Evolutionary conservation across 1,140 invertebrate species (phyloP), one percentile per base, ranked within the genome.

Genomic region (Chelonus insularis): DNA sequence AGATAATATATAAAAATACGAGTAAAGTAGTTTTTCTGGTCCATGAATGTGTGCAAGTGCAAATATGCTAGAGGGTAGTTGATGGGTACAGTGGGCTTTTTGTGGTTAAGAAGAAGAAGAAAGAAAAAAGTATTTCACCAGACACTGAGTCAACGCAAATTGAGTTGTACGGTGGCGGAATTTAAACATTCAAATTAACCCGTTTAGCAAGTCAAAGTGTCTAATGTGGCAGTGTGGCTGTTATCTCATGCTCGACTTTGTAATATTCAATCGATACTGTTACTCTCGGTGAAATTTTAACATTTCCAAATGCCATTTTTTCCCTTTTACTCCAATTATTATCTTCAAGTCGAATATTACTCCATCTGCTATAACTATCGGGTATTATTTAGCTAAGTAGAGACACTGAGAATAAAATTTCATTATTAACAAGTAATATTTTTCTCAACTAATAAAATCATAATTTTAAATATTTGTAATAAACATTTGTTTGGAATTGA

Each of bases 111-210:
- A 11, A 52, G 32, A 23, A 12, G 8, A 32, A 12, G 9, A 23
- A 36, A 34, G 34, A 48, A 57, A 20, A 41, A 25, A 12, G 21
- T 11, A 77, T 72, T 76, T 76, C 74, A 75, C 72, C 63, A 72
- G 71, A 71, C 68, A 62, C 67, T 58, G 68, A 72, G 66, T 74
- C 72, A 67, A 73, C 57, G 71, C 71, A 78, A 77, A 79, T 79
- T 75, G 72, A 79, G 76, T 78, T 75, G 74, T 70, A 72, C 72
- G 62, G 64, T 58, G 60, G 54, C 59, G 63, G 74, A 80, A 79
- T 79, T 78, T 76, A 77, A 79, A 77, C 72, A 79, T 79, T 80
- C 69, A 77, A 81, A 77, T 80, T 78, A 79, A 76, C 74, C 70
- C 70, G 66, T 74, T 79, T 78, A 76, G 71, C 74, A 79, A 79